Evolutionary conservation across 2,113 vertebrate species (phyloP).

Genomic region (Pelecanus crispus): DNA sequence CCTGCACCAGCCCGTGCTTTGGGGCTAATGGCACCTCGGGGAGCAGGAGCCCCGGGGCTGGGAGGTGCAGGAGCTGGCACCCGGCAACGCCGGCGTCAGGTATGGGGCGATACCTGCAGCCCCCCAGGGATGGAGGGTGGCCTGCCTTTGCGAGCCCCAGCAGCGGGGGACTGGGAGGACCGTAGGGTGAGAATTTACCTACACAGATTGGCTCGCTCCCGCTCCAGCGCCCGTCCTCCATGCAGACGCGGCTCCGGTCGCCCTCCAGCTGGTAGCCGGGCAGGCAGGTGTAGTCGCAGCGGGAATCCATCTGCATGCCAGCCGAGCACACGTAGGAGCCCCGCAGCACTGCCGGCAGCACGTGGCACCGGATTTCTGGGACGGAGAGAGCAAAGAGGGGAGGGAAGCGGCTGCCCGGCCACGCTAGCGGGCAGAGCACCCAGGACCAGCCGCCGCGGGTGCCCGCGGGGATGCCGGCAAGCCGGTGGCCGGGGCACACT

Average conservation of each 20-base stretch:
- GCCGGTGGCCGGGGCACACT: slow-evolving; percentile 2
- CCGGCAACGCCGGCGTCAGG: fast-evolving
- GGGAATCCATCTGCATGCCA: slow-evolving; percentile 84
- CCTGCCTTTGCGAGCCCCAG: neutral
- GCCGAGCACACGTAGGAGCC: slow-evolving; percentile 86
- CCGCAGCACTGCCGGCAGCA: slow-evolving; percentile 77
- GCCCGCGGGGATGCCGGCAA: fast-evolving
- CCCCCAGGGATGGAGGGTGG: too few relatives aligned
- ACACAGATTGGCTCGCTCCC: slow-evolving; percentile 85
- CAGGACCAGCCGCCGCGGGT: fast-evolving
- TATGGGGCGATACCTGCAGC: neutral
- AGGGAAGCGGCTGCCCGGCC: fast-evolving
- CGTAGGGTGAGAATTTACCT: slow-evolving; percentile 75
- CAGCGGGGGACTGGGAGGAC: fast-evolving
- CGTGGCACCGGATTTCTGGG: slow-evolving; percentile 84
- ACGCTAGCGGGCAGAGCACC: fast-evolving
- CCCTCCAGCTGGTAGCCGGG: slow-evolving; percentile 87
- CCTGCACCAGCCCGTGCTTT: neutral
- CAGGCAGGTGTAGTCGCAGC: slow-evolving; percentile 86
- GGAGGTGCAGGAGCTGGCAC: neutral
- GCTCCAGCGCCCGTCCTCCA: slow-evolving; percentile 84
- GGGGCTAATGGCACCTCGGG: fast-evolving
- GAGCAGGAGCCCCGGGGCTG: neutral
- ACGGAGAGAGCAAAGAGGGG: neutral
- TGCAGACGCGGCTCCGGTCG: slow-evolving; percentile 82